Conservation (phyloP, 2,888 invertebrate species). For the Protodeltote pygarga region DNA sequence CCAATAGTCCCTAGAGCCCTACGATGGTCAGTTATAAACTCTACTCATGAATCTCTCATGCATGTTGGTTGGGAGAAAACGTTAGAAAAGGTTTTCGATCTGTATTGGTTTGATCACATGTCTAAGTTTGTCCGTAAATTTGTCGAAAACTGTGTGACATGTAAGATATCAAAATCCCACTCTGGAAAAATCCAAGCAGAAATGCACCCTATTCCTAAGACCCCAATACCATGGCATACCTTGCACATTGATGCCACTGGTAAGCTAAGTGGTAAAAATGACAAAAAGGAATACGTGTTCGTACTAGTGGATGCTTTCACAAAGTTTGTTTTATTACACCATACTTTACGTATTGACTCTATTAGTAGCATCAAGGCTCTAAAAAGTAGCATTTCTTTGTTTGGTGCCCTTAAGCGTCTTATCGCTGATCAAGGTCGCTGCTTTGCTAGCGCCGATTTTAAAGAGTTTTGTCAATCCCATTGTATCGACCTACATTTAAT, state of each 20-base stretch:
- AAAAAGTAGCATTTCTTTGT: neutral
- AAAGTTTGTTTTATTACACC: neutral
- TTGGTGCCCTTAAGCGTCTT: conserved; percentile 1
- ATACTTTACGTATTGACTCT: neutral
- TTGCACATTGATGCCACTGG: neutral
- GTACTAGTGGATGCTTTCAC: conserved; percentile 4
- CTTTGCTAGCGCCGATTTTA: conserved; percentile 23
- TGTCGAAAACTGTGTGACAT: conserved; percentile 22
- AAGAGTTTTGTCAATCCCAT: conserved; percentile 16
- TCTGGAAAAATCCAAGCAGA: conserved; percentile 38
- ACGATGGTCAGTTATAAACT: conserved; percentile 2
- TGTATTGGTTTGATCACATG: conserved; percentile 11
- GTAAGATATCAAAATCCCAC: conserved; percentile 37
- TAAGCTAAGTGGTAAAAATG: neutral
- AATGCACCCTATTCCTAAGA: conserved; percentile 37
- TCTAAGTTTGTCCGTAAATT: conserved; percentile 4
- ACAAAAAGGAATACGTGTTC: neutral
- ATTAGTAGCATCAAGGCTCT: neutral
- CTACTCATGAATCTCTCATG: conserved; percentile 2
- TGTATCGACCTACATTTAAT: conserved; percentile 41
- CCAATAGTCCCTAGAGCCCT: conserved; percentile 5
- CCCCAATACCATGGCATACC: conserved; percentile 4
- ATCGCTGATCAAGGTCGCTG: conserved; percentile 9
- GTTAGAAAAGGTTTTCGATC: conserved; percentile 3
- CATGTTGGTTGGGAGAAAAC: conserved; percentile 45